phyloP scores from a whole-genome alignment of 2,888 invertebrate species.

The Zygothrica quintamaculata region DNA sequence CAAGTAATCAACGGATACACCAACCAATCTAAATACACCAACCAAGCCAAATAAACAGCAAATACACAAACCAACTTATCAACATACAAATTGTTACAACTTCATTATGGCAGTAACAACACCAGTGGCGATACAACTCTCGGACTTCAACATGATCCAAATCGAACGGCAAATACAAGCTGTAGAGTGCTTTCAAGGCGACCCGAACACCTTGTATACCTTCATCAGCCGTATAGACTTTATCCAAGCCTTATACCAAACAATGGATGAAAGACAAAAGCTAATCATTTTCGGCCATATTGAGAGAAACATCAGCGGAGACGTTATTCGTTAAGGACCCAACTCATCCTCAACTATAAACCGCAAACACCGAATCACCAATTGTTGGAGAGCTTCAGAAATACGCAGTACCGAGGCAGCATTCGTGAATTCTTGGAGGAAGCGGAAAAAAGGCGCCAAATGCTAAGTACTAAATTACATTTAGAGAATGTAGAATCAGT shows the following conservation, averaged over 20 bases:
- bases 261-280: background rate
- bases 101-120: background rate
- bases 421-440: conserved; percentile 2
- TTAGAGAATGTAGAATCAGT: conserved; percentile 1
- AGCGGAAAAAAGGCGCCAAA: conserved; percentile 4
- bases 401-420: background rate
- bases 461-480: conserved; percentile 1
- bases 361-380: conserved; percentile 2
- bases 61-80: no score
- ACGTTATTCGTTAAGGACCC: background rate
- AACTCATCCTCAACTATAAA: conserved; percentile 4
- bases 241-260: background rate
- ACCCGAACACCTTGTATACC: background rate
- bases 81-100: no score
- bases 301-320: background rate
- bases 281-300: background rate
- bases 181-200: background rate
- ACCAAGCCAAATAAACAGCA: no score
- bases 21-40: no score
- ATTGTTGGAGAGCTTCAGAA: conserved; percentile 1
- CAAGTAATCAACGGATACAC: no score
- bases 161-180: background rate
- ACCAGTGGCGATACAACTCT: background rate
- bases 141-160: background rate
- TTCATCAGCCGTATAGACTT: background rate